Percentiles rank a stretch among this genome's conserved stretches.
Conservation (phyloP, 2,113 vertebrate species). For the Oncorhynchus nerka region DNA sequence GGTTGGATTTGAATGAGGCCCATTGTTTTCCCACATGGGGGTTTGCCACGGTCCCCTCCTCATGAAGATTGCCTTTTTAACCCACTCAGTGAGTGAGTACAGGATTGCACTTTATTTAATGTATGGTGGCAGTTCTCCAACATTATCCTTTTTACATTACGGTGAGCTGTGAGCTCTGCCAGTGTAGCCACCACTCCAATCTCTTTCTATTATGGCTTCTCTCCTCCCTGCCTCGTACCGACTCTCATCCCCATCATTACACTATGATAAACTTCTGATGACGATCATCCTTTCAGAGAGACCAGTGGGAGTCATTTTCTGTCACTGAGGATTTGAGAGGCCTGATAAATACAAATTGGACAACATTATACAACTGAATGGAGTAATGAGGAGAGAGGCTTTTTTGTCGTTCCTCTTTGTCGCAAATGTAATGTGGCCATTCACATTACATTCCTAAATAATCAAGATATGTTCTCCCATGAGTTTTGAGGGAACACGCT, state of each 20-base stretch:
- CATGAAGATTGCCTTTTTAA: conserved; percentile 55
- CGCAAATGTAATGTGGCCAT: background rate
- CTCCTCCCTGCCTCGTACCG: conserved; percentile 12
- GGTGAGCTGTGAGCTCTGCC: no score
- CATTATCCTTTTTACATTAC: no score
- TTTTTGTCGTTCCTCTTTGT: background rate
- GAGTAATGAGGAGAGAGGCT: background rate
- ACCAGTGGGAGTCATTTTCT: conserved; percentile 3
- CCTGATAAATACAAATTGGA: conserved; percentile 36
- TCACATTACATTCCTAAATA: background rate
- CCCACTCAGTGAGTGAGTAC: conserved; percentile 45
- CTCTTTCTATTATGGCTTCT: conserved; percentile 35
- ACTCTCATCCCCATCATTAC: conserved; percentile 30
- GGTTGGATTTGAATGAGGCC: conserved; percentile 39
- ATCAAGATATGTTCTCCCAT: no score
- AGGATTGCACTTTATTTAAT: conserved; percentile 47
- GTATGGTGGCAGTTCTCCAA: no score
- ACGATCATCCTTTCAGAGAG: conserved; percentile 17
- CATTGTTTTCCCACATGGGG: conserved; percentile 44
- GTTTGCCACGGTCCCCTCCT: conserved; percentile 19
- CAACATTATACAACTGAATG: conserved; percentile 18
- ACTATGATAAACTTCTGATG: conserved; percentile 31
- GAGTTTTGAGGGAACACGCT: background rate
- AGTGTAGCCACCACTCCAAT: no score
- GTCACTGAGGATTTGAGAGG: conserved; percentile 2